Evolutionary conservation across 2,888 invertebrate genomes (phyloP).

Genomic region (Pinctada fucata): DNA sequence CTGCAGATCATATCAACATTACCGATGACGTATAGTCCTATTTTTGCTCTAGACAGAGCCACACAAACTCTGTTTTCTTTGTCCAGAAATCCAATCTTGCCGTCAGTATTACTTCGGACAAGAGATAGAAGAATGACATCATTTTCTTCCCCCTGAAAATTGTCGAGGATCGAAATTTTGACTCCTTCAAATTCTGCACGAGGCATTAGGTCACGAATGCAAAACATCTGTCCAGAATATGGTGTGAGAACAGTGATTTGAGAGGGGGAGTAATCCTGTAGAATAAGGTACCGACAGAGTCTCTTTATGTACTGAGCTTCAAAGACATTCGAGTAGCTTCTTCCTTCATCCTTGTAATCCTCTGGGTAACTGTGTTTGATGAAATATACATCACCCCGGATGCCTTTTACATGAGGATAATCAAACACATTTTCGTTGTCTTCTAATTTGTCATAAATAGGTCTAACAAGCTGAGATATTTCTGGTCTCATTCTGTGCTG

Average conservation of each 20-base stretch:
- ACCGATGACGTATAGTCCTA: constrained; percentile 71
- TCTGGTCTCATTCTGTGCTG: constrained; percentile 74
- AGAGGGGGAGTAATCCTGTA: constrained; percentile 67
- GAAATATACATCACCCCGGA: constrained; percentile 65
- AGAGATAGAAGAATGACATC: constrained; percentile 75
- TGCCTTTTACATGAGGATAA: constrained; percentile 60
- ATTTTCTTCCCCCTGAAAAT: constrained; percentile 76
- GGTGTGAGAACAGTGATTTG: constrained; percentile 74
- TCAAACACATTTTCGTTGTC: constrained; percentile 61
- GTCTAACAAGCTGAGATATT: constrained; percentile 67
- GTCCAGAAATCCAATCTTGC: constrained; percentile 69
- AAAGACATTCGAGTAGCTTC: constrained; percentile 68
- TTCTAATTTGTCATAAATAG: constrained; percentile 53
- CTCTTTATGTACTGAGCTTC: constrained; percentile 69
- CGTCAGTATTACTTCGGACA: constrained; percentile 71
- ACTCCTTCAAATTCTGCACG: constrained; percentile 62
- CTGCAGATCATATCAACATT: constrained; percentile 58
- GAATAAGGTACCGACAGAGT: constrained; percentile 68
- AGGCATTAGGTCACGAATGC: constrained; percentile 62
- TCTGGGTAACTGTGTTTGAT: constrained; percentile 65
- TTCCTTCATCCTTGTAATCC: constrained; percentile 60
- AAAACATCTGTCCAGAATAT: constrained; percentile 72
- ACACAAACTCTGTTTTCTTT: constrained; percentile 73
- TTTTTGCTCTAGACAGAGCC: constrained; percentile 71
- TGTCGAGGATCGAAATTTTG: constrained; percentile 66